Percentiles rank a stretch among this genome's conserved stretches.
Evolutionary conservation across 2,113 vertebrate genomes (phyloP).

Genomic region (Phrynosoma blainvillii): DNA sequence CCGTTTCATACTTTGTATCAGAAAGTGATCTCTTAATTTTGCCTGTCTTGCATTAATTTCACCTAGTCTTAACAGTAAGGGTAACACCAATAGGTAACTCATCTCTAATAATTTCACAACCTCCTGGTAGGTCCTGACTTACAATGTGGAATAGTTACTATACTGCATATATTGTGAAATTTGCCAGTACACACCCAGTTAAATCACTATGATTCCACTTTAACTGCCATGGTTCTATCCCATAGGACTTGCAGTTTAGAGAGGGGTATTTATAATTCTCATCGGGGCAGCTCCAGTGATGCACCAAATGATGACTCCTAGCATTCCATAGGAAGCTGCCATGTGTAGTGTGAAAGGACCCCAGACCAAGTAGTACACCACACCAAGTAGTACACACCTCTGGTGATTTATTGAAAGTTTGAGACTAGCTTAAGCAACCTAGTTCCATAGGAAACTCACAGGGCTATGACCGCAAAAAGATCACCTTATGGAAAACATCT

Average conservation of each 20-base stretch:
- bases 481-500: background rate
- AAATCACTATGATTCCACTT: too few relatives aligned
- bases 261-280: too few relatives aligned
- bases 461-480: background rate
- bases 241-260: too few relatives aligned
- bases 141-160: background rate
- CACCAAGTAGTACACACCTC: background rate
- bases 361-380: background rate
- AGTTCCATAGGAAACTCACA: conserved; percentile 1
- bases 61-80: background rate
- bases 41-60: background rate
- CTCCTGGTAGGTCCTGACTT: background rate
- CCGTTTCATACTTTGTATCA: background rate
- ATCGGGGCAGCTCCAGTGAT: too few relatives aligned
- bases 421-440: background rate
- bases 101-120: background rate
- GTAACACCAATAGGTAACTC: too few relatives aligned
- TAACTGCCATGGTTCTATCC: too few relatives aligned
- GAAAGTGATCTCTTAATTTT: background rate
- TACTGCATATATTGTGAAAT: background rate
- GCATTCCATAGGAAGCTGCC: too few relatives aligned
- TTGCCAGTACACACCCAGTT: too few relatives aligned
- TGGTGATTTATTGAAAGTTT: background rate
- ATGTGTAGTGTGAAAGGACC: too few relatives aligned
- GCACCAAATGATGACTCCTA: too few relatives aligned